phyloP scores from a whole-genome alignment of 1,140 invertebrate genomes.

The Artemia franciscana region DNA sequence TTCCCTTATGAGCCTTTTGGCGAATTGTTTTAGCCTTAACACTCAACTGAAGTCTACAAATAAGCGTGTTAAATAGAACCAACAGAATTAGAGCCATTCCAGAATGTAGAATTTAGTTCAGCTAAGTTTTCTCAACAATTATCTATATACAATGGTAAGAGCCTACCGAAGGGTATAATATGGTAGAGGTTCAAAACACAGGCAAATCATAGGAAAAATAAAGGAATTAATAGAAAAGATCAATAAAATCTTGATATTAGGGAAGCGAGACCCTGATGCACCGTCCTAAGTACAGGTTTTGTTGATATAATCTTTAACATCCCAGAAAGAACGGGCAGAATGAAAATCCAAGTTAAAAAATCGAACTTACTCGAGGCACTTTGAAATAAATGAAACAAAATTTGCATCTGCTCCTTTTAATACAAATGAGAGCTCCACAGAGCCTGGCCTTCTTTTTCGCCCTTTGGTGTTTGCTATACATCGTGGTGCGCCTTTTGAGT shows the following conservation, averaged over 20 bases:
- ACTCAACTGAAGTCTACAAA: too few species aligned
- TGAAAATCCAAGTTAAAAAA: background rate
- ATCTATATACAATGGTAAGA: too few species aligned
- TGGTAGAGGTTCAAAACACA: too few species aligned
- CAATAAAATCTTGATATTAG: background rate
- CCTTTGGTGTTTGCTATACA: conserved; percentile 79
- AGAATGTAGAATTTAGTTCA: too few species aligned
- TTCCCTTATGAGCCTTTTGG: too few species aligned
- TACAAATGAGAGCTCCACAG: conserved; percentile 47
- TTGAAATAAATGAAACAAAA: conserved; percentile 78
- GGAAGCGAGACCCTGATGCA: background rate
- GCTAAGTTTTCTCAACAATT: too few species aligned
- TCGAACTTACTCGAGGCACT: conserved; percentile 61
- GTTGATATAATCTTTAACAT: background rate
- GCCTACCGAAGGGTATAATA: too few species aligned
- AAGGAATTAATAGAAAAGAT: background rate
- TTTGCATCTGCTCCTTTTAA: conserved; percentile 61
- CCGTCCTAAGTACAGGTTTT: background rate
- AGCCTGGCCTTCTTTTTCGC: conserved; percentile 59
- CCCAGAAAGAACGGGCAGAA: background rate
- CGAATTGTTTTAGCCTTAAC: too few species aligned
- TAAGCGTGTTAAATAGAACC: too few species aligned
- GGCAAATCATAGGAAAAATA: background rate
- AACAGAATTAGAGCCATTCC: too few species aligned
- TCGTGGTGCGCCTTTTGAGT: conserved; percentile 69